Base-by-base conservation (phyloP, 2,797 vertebrate genomes). In the Myotis daubentonii region DNA sequence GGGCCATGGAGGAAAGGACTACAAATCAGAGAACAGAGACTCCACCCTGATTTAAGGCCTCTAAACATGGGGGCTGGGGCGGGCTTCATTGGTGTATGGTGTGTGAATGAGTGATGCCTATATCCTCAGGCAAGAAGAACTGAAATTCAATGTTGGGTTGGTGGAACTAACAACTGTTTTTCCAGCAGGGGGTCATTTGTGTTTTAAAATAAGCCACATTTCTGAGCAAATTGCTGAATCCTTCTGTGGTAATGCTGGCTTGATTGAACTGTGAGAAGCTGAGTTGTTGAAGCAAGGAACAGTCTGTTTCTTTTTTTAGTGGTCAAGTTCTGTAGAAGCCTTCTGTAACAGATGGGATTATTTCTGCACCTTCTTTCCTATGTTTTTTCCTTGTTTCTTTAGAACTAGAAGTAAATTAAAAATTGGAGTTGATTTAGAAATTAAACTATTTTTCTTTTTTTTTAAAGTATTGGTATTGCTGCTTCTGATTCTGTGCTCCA, bases 301-400 rank as follows among this genome's bases (percentile, higher is more conserved):
- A 81, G 16, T 62, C 83, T 90, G 36, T 82, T 95, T 89, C 78
- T 83, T 76, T 91, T 93, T 94, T 93, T 93, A 94, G 79, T 75
- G 79, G 71, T 93, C 83, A 91, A 53, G 15, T 92, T 96, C 78
- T 88, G 38, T 60, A 80, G 70, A 79, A 71, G 60, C n/a, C 49
- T 92, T 96, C 86, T 93, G 80, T 36, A 96, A 38, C 86, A 96
- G 71, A 96, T 88, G 87, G 30, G 13, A 71, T 92, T 74, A 70
- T 85, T 94, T 96, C 79, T 85, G 25, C 16, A 76, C 47, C 72
- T 83, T 91, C 70, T 95, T 87, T 88, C n/a, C 36, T 75, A 3
- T 78, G 16, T 70, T 70, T 72, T 17, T 20, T 8, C 17, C 19
- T 51, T 57, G n/a, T 38, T 94, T 93, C 76, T 91, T 62, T 74